Percentiles rank a stretch among this genome's conserved stretches.
These are phyloP conservation scores for Bombus sibiricus DNA, from an alignment of 1,140 invertebrate species.

Conservation along the genomic window DNA sequence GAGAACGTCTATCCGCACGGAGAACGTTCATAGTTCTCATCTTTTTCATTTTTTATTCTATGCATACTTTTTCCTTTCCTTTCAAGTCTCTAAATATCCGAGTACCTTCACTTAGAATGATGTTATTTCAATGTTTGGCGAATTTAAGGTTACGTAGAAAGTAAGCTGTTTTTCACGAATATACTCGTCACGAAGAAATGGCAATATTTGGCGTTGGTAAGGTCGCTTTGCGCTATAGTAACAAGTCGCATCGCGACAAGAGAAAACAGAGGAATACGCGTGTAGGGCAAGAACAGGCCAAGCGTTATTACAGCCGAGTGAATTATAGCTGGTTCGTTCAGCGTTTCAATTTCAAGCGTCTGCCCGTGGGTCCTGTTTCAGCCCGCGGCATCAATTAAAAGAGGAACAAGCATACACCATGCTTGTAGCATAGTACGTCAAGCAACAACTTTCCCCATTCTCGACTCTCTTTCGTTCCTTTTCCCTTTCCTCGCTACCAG, in stretches of 20 bases:
- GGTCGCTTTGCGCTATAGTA: background rate
- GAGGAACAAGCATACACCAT: conserved; percentile 20
- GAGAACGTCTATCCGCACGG: too few relatives aligned
- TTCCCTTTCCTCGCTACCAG: background rate
- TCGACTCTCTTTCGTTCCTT: background rate
- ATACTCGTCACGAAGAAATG: too few relatives aligned
- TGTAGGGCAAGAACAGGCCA: background rate
- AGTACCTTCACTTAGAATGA: too few relatives aligned
- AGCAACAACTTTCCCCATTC: background rate
- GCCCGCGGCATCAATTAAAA: conserved; percentile 49
- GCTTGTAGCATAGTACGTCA: background rate
- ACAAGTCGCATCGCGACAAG: background rate
- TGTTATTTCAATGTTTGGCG: rapidly evolving
- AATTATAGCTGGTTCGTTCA: conserved; percentile 69
- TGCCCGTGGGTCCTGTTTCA: conserved; percentile 5
- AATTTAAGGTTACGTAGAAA: too few relatives aligned
- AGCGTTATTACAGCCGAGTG: conserved; percentile 64
- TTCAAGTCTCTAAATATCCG: too few relatives aligned
- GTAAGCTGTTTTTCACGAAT: too few relatives aligned
- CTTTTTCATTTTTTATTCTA: too few relatives aligned
- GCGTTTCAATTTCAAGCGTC: conserved; percentile 66
- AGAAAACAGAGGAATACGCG: background rate
- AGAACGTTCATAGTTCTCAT: too few relatives aligned
- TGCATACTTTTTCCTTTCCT: rapidly evolving
- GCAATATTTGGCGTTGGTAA: too few relatives aligned